Base-by-base conservation (phyloP, 2,113 vertebrate genomes). In the Notiomystis cincta region DNA sequence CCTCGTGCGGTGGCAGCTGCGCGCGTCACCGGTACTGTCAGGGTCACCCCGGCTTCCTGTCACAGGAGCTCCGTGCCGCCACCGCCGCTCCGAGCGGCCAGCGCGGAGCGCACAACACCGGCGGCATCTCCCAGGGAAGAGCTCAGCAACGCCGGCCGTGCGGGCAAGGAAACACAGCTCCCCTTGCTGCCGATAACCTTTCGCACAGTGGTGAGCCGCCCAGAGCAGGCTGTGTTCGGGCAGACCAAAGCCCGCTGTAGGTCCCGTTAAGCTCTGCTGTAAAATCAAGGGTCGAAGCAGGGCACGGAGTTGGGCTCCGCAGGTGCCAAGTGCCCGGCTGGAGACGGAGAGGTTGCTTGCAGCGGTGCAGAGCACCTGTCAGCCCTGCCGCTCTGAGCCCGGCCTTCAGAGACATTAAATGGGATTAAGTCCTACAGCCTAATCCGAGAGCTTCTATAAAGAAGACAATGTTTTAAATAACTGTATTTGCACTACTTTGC, bases 351-450 rank as follows among this genome's bases (percentile, higher is more conserved):
- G 0, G 28, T 90, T 21, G 33, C 50, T 73, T 31, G 14, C 31
- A 48, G 67, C 0, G 1, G 33, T 10, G 17, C 62, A 38, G 60
- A 75, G 78, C 78, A 93, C 85, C 92, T 76, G 90, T n/a, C 70
- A 69, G 83, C 56, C 60, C 19, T 70, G 91, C 37, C 0, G 7
- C 64, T 40, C 61, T 35, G 33, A 81, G 78, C 65, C 30, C 6
- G 3, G 90, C 89, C 79, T 58, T 22, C 73, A 51, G 83, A 73
- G 89, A 89, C 48, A 44, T 81, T 75, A 83, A 84, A 89, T 48
- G 69, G 53, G 91, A 97, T 96, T 95, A 96, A 89, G 69, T 89
- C 47, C 72, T 82, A 47, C 72, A 67, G 80, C 76, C 72, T 95
- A 95, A 95, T 96, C 94, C 54, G 2, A 81, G 48, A 71, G 65